A percentile compares a stretch with the other conserved stretches of the same genome.
These are phyloP conservation scores for Hassar affinis DNA, from an alignment of 2,113 vertebrate genomes.

Conservation along the genomic window DNA sequence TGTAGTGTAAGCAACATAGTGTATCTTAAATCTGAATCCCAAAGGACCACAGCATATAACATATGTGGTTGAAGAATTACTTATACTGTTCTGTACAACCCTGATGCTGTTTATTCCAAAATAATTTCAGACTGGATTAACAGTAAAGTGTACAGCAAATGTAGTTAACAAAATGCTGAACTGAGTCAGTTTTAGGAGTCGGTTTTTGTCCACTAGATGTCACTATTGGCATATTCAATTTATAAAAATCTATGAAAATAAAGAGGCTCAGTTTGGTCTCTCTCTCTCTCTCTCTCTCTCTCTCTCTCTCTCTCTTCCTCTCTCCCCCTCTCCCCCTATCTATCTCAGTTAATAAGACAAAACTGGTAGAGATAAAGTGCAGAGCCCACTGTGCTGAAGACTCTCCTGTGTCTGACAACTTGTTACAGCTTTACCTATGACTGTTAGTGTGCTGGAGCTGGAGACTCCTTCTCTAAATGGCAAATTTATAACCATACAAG, in stretches of 20 bases:
- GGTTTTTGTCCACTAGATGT: constrained; percentile 31
- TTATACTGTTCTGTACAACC: not conserved
- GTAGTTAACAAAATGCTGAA: not conserved
- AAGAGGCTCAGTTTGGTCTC: not conserved
- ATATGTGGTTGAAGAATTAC: not conserved
- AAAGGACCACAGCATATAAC: not conserved
- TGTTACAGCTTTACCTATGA: not conserved
- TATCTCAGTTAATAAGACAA: not conserved
- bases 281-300: constrained; percentile 3
- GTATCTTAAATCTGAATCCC: not conserved
- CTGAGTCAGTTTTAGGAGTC: not conserved
- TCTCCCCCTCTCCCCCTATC: not conserved
- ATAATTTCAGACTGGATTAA: not conserved
- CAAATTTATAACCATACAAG: not conserved
- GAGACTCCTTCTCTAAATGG: not conserved
- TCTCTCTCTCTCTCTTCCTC: constrained; percentile 1
- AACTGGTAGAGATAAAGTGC: not conserved
- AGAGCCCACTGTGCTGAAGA: not conserved
- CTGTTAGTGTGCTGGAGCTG: not conserved
- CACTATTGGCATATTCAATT: constrained; percentile 8
- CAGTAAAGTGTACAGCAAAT: not conserved
- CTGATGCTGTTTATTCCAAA: not conserved
- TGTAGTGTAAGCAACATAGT: not conserved
- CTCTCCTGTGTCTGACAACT: not conserved
- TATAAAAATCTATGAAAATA: not conserved